Percentiles rank a stretch among this genome's conserved stretches.
phyloP scores from a whole-genome alignment of 1,140 invertebrate genomes.

The Liolophura sinensis region DNA sequence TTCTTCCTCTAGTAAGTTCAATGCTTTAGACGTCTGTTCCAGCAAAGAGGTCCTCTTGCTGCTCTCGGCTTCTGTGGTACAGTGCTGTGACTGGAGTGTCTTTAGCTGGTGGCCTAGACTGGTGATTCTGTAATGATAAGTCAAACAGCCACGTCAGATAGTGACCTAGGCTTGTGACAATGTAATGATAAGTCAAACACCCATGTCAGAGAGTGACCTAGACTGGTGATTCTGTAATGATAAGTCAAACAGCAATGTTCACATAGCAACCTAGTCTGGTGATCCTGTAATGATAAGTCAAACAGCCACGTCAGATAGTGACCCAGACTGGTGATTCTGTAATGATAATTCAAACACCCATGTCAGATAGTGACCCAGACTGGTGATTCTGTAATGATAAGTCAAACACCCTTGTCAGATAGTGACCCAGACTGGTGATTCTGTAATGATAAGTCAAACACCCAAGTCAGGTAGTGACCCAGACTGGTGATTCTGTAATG shows the following conservation, averaged over 20 bases:
- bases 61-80: conserved; percentile 38
- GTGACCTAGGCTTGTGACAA: not conserved
- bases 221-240: not conserved
- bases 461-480: too few species aligned
- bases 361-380: too few species aligned
- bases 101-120: conserved; percentile 41
- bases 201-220: not conserved
- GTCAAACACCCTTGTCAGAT: too few species aligned
- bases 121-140: conserved; percentile 35
- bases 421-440: too few species aligned
- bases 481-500: not conserved
- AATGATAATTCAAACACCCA: too few species aligned
- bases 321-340: too few species aligned
- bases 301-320: too few species aligned
- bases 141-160: not conserved
- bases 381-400: too few species aligned
- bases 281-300: not conserved
- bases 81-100: conserved; percentile 44
- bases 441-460: too few species aligned
- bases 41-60: conserved; percentile 36
- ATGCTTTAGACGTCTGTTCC: conserved; percentile 39
- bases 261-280: too few species aligned
- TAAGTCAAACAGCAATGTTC: not conserved
- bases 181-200: not conserved
- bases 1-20: conserved; percentile 45